These are phyloP conservation scores for Diplosoma virens DNA, from an alignment of 23 tunicate species.

Conservation along the genomic window DNA sequence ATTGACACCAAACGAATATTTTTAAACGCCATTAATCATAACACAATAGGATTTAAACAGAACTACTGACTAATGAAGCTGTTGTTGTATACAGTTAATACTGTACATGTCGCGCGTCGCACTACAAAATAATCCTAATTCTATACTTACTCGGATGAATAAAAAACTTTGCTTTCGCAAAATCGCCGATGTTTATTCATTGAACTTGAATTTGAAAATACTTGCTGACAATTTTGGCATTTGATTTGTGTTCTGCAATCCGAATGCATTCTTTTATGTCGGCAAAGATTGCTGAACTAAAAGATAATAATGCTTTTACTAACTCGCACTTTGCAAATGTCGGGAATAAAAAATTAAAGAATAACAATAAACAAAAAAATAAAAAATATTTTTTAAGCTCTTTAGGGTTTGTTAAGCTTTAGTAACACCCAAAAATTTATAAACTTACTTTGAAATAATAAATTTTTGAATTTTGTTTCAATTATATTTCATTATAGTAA, in stretches of 20 bases:
- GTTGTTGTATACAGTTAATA: neutral
- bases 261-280: constrained; percentile 90
- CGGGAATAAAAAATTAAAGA: too few relatives aligned
- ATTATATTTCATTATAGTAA: too few relatives aligned
- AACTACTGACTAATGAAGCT: neutral
- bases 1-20: neutral
- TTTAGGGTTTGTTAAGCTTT: too few relatives aligned
- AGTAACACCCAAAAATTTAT: too few relatives aligned
- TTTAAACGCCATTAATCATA: neutral
- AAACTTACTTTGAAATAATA: too few relatives aligned
- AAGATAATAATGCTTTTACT: neutral
- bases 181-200: constrained; percentile 84
- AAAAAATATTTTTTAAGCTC: too few relatives aligned
- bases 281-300: constrained; percentile 82
- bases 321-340: neutral
- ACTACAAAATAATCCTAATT: neutral
- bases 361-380: too few relatives aligned
- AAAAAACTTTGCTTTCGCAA: constrained; percentile 73
- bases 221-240: constrained; percentile 68
- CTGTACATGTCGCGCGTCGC: neutral
- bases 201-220: constrained; percentile 83
- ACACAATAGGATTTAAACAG: neutral
- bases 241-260: constrained; percentile 79
- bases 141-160: constrained; percentile 32
- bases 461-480: too few relatives aligned